Evolutionary conservation across 2,797 vertebrate species (phyloP).

Genomic region (Hybognathus amarus): DNA sequence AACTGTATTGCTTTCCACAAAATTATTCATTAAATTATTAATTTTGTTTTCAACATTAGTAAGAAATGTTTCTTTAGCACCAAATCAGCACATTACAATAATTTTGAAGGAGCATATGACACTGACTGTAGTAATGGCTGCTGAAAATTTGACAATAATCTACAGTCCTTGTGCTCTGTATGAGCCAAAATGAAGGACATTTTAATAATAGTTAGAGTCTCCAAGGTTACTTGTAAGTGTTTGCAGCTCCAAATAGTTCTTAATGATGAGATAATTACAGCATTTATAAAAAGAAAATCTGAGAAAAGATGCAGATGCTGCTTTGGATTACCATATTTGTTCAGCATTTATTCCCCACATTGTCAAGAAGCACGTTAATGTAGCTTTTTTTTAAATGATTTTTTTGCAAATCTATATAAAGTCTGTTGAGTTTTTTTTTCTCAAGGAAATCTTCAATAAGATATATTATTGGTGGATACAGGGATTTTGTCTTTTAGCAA

Average conservation of each 20-base stretch:
- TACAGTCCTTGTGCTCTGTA: constrained; percentile 24
- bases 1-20: not conserved
- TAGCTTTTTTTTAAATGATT: not conserved
- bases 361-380: not conserved
- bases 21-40: not conserved
- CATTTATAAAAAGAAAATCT: constrained; percentile 43
- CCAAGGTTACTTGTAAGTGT: constrained; percentile 55
- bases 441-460: not conserved
- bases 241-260: constrained; percentile 58
- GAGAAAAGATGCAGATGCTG: constrained; percentile 21
- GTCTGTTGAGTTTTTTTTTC: not conserved
- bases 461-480: not conserved
- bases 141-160: not conserved
- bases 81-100: not conserved
- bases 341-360: constrained; percentile 2
- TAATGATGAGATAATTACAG: constrained; percentile 58
- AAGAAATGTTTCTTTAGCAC: not conserved
- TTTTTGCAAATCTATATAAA: not conserved
- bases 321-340: constrained; percentile 20
- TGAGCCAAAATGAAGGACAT: constrained; percentile 25
- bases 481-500: not conserved
- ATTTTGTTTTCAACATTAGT: no score
- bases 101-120: not conserved
- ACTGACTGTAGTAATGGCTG: not conserved
- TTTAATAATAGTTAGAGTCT: constrained; percentile 50